phyloP scores from a whole-genome alignment of 2,113 vertebrate species.

The Deroptyus accipitrinus region DNA sequence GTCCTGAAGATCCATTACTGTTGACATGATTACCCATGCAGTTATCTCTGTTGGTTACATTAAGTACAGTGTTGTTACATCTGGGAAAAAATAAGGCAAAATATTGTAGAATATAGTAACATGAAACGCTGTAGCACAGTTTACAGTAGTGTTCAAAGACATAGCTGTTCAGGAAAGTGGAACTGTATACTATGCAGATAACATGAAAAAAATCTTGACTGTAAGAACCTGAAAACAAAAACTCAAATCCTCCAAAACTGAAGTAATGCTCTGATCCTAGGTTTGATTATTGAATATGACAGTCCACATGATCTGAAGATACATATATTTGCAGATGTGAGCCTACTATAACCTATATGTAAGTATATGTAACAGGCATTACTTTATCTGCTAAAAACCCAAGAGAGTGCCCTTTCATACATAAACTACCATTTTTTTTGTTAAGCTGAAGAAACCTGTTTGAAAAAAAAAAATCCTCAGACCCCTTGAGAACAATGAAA shows the following conservation, averaged over 20 bases:
- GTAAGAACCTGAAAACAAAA: neutral
- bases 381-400: neutral
- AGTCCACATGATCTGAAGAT: neutral
- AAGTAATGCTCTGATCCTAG: neutral
- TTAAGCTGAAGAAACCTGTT: neutral
- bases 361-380: neutral
- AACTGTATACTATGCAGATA: neutral
- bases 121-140: neutral
- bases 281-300: neutral
- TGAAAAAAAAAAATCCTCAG: neutral
- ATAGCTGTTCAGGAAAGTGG: neutral
- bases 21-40: neutral
- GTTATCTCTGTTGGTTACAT: neutral
- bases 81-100: neutral
- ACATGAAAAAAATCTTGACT: neutral
- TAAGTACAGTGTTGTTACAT: neutral
- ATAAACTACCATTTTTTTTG: neutral
- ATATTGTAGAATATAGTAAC: neutral
- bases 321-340: neutral
- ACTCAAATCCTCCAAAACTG: neutral
- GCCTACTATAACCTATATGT: neutral
- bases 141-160: neutral
- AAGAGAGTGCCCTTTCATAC: neutral
- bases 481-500: neutral
- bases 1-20: conserved; percentile 25